Evolutionary conservation across 1,140 invertebrate species (phyloP).

Genomic region (Holcopasites calliopsidis): DNA sequence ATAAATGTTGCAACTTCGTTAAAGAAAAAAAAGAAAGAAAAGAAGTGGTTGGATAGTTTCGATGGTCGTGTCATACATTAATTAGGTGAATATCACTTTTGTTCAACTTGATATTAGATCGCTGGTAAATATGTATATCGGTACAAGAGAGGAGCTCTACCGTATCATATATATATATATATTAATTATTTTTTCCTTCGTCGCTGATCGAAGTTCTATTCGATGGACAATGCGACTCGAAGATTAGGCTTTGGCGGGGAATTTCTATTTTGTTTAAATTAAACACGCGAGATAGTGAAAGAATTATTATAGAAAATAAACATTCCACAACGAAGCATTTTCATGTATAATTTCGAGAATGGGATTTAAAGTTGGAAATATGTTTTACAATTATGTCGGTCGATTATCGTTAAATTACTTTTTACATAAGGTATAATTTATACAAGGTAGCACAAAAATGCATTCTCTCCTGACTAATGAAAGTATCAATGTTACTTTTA

Average conservation of each 20-base stretch:
- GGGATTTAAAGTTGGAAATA: background rate
- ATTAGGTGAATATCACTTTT: background rate
- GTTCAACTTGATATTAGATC: background rate
- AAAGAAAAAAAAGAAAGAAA: no score
- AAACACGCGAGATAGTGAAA: background rate
- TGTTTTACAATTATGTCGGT: background rate
- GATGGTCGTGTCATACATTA: conserved; percentile 10
- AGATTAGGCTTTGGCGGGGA: background rate
- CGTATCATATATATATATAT: no score
- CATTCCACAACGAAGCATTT: conserved; percentile 34
- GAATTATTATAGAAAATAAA: background rate
- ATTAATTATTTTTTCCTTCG: background rate
- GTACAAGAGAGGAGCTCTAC: no score
- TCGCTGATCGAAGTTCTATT: conserved; percentile 20
- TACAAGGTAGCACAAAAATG: background rate
- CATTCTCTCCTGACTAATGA: background rate
- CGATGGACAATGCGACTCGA: background rate
- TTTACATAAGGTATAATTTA: conserved; percentile 5
- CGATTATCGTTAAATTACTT: no score
- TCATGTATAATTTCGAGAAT: background rate
- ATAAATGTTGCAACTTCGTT: conserved; percentile 45
- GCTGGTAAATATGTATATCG: no score
- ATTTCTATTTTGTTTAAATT: background rate
- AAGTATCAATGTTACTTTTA: conserved; percentile 6
- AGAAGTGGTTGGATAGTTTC: conserved; percentile 32